Evolutionary conservation across 2,888 invertebrate species (phyloP), one percentile per base, ranked within the genome.

Genomic region (Gisinianus flammeolus): DNA sequence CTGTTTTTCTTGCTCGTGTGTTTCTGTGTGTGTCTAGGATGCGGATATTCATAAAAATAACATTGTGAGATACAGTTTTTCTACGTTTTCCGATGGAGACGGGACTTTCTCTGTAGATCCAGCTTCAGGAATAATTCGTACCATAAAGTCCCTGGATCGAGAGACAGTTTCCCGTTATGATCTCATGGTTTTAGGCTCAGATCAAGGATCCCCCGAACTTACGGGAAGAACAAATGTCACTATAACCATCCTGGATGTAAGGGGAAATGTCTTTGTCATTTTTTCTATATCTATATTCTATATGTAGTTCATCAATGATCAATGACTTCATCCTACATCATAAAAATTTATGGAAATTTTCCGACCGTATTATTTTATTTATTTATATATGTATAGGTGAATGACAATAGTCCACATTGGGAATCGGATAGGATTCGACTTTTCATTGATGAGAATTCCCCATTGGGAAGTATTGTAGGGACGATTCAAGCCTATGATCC

Each of bases 401-500:
- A 96, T 86, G 96, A 96, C 86, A 94, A 94, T 0, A 95, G 96
- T 0, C 96, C 96, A 0, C 93, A 93, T 0, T 97, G 96, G 87
- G 93, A 94, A 80, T 93, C 93, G 2, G 95, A 96, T 85, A 93
- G 93, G 86, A 93, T 98, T 19, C 91, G 92, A 0, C 91, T 97
- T 56, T 95, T 94, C 86, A 93, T 98, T 4, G 90, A 95, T 0
- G 98, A 99, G 88, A 98, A 99, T 87, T 96, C 96, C n/a, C 97
- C 98, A 0, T 91, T 97, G 0, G 98, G 97, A 0, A 95, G 97
- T 0, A 93, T 94, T 0, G 95, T 98, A 0, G 97, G 97, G 0
- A 93, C 94, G 85, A 92, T 98, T 76, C 91, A 93, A 85, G 95
- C 97, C 0, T 92, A 91, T 84, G 97, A 98, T 88, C 95, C 96